Conservation (phyloP, 1,140 invertebrate genomes). For the Lepidostoma basale region DNA sequence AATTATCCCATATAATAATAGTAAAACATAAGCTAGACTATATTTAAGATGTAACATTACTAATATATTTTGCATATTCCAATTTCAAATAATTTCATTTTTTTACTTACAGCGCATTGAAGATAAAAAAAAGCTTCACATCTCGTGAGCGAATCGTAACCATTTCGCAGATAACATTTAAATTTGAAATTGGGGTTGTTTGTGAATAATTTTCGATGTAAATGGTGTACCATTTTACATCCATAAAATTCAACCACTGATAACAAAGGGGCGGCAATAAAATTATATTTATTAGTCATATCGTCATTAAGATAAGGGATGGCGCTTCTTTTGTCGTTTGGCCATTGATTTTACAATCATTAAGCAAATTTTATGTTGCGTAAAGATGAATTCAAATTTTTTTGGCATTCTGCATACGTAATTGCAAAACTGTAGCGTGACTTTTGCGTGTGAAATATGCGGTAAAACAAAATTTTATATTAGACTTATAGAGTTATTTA, state of each 20-base stretch:
- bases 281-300: slow-evolving; percentile 35
- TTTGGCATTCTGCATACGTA: too few species aligned
- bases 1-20: too few species aligned
- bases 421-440: too few species aligned
- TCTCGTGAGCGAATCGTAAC: neutral
- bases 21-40: too few species aligned
- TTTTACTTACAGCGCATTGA: too few species aligned
- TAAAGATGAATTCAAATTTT: neutral
- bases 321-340: slow-evolving; percentile 22
- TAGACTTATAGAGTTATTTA: too few species aligned
- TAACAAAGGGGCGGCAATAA: slow-evolving; percentile 27
- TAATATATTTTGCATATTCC: too few species aligned
- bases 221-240: slow-evolving; percentile 17
- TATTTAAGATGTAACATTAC: too few species aligned
- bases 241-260: slow-evolving; percentile 22
- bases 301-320: slow-evolving; percentile 34
- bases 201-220: slow-evolving; percentile 25
- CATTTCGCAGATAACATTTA: slow-evolving; percentile 11
- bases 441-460: too few species aligned
- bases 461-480: too few species aligned
- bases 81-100: too few species aligned
- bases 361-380: slow-evolving; percentile 9
- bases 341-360: slow-evolving; percentile 17
- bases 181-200: slow-evolving; percentile 13
- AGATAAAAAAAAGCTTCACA: too few species aligned